Base-by-base conservation (phyloP, 2,888 invertebrate species). In the Atherix ibis region DNA sequence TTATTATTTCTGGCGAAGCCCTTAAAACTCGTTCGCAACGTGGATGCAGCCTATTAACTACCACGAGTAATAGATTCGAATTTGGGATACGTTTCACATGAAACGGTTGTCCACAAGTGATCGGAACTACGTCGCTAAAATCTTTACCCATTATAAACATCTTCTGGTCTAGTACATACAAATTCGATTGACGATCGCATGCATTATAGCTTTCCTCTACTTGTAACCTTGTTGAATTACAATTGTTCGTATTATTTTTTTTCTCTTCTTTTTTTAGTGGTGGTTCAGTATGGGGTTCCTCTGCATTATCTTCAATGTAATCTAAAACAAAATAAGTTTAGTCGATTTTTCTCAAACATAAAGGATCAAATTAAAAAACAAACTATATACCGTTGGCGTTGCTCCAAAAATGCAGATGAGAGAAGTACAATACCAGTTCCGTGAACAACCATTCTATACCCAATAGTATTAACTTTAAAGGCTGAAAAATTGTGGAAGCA, bases 51-150 rank as follows among this genome's bases (percentile, higher is more conserved):
- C 65, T 64, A 48, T 81, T 69, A 4, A 85, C 71, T 10, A 82
- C 78, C 30, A 87, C 68, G 41, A 88, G 58, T 19, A 87, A 51
- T 37, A 88, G 62, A 62, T 88, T 88, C 15, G 83, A 83, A 48
- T 77, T 70, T 1, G 75, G 72, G 24, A 88, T 73, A 49, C 73
- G 68, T 43, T 79, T 71, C 2, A 81, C 71, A 56, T 73, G 76
- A 53, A 76, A 83, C 3, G 71, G 70, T 35, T 72, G 65, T 16
- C 67, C 67, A 42, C 63, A 64, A 18, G 60, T 61, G 18, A 54
- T 47, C 28, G 58, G 46, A 19, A 60, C 51, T 41, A 57, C 57
- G 5, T 60, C 58, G 39, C 59, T 56, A 34, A 55, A 56, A 13
- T 48, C 48, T 13, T 52, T 45, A 8, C 58, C 58, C 27, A 43